phyloP scores from a whole-genome alignment of 2,888 invertebrate genomes.

The Bugula neritina region DNA sequence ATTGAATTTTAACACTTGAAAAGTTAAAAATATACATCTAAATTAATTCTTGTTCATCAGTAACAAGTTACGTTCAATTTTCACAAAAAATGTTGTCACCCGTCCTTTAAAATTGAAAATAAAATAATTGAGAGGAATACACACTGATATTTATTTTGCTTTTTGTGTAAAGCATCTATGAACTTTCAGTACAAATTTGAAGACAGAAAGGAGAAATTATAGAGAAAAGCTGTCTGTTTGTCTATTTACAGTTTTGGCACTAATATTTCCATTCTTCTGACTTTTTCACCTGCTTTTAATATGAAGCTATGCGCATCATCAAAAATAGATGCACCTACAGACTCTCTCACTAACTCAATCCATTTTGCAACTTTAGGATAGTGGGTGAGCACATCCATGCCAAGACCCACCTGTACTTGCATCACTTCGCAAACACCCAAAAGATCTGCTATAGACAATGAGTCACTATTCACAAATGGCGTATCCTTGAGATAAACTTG shows the following conservation, averaged over 20 bases:
- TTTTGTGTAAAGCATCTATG: too few species aligned
- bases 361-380: constrained; percentile 40
- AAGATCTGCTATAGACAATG: constrained; percentile 46
- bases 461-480: constrained; percentile 39
- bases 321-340: constrained; percentile 36
- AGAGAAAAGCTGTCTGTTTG: too few species aligned
- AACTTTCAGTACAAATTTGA: too few species aligned
- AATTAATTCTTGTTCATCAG: too few species aligned
- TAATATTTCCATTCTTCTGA: background rate
- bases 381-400: constrained; percentile 37
- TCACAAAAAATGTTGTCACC: too few species aligned
- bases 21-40: too few species aligned
- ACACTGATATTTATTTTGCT: too few species aligned
- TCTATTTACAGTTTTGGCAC: constrained; percentile 27
- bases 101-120: too few species aligned
- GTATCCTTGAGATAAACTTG: constrained; percentile 39
- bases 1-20: too few species aligned
- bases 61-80: too few species aligned
- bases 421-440: constrained; percentile 44
- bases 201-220: too few species aligned
- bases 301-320: constrained; percentile 37
- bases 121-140: too few species aligned
- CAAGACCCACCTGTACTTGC: constrained; percentile 41
- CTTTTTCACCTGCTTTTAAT: background rate
- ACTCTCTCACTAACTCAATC: constrained; percentile 39